Evolutionary conservation across 1,140 invertebrate genomes (phyloP).

Genomic region (Rhagoletis zephyria): DNA sequence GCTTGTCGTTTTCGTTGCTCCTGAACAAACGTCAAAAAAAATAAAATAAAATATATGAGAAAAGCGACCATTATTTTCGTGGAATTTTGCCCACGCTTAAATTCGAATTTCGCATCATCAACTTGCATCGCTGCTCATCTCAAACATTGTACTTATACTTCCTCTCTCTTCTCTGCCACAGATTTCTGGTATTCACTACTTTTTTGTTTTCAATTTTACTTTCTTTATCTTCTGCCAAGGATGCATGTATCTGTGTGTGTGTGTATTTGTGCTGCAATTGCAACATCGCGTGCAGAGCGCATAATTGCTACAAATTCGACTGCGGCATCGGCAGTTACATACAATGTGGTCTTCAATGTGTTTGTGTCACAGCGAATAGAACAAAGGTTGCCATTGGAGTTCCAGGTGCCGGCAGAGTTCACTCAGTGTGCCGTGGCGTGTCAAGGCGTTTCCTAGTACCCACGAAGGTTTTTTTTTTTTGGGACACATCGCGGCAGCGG

Average conservation of each 20-base stretch:
- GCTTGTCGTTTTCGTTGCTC: too few species aligned
- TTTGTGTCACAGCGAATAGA: background rate
- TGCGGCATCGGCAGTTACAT: background rate
- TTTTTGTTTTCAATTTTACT: background rate
- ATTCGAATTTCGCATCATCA: too few species aligned
- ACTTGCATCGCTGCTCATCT: too few species aligned
- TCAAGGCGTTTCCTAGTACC: background rate
- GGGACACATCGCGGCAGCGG: background rate
- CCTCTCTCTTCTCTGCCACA: background rate
- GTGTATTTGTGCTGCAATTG: background rate
- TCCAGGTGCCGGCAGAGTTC: background rate
- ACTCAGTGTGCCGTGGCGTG: background rate
- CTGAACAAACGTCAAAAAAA: too few species aligned
- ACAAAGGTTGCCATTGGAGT: slow-evolving; percentile 7
- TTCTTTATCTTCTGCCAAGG: too few species aligned
- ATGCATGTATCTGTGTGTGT: background rate
- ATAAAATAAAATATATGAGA: too few species aligned
- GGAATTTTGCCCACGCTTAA: too few species aligned
- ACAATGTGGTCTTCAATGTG: background rate
- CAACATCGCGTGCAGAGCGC: background rate
- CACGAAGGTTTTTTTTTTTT: background rate
- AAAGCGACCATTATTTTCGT: too few species aligned
- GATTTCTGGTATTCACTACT: background rate
- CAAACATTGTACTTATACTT: too few species aligned
- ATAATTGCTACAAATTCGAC: background rate